A percentile compares a stretch with the other conserved stretches of the same genome.
Conservation (phyloP, 1,140 invertebrate species). For the Drosophila nannoptera region DNA sequence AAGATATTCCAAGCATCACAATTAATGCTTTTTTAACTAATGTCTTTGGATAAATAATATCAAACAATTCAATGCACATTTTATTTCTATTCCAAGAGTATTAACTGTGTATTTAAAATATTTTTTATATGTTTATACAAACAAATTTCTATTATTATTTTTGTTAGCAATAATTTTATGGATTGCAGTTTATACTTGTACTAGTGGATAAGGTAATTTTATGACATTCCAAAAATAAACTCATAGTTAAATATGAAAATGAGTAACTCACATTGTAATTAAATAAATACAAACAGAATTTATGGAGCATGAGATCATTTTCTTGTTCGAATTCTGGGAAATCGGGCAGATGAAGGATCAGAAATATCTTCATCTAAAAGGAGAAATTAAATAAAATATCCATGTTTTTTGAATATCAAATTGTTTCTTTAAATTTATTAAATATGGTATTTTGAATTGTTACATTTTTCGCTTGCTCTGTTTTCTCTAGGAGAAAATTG, state of each 20-base stretch:
- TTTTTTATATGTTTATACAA: slow-evolving; percentile 27
- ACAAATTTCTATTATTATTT: slow-evolving; percentile 50
- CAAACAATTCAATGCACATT: slow-evolving; percentile 51
- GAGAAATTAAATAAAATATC: neutral
- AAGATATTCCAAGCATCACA: slow-evolving; percentile 45
- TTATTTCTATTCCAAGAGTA: slow-evolving; percentile 40
- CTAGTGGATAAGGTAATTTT: slow-evolving; percentile 63
- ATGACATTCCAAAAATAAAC: slow-evolving; percentile 74
- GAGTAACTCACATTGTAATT: slow-evolving; percentile 49
- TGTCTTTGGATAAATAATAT: slow-evolving; percentile 15
- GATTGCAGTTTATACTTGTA: slow-evolving; percentile 39
- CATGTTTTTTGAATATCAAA: slow-evolving; percentile 11
- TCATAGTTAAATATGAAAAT: slow-evolving; percentile 54
- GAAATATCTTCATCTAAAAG: neutral
- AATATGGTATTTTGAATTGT: slow-evolving; percentile 49
- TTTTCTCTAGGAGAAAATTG: slow-evolving; percentile 56
- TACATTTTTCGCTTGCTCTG: slow-evolving; percentile 53
- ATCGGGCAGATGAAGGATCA: neutral
- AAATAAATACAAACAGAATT: slow-evolving; percentile 38
- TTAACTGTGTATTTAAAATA: slow-evolving; percentile 53
- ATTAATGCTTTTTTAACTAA: slow-evolving; percentile 41
- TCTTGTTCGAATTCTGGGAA: neutral
- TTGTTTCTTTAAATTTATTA: slow-evolving; percentile 43
- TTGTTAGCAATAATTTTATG: slow-evolving; percentile 46
- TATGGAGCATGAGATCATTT: slow-evolving; percentile 20